Evolutionary conservation across 2,113 vertebrate genomes (phyloP).

Genomic region (Myrmecophaga tridactyla): DNA sequence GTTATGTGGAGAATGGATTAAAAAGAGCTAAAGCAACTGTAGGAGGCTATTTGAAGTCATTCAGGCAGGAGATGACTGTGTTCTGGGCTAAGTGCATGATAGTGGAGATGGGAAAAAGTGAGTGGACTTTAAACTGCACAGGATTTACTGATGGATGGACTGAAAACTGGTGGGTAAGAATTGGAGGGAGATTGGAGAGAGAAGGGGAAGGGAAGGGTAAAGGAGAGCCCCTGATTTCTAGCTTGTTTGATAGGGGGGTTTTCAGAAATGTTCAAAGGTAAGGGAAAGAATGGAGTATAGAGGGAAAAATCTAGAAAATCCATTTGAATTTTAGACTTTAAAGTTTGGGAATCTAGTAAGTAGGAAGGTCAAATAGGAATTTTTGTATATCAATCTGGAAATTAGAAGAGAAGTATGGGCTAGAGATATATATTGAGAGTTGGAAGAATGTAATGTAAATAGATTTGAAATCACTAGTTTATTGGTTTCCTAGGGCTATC

Average conservation of each 20-base stretch:
- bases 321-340: background rate
- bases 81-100: background rate
- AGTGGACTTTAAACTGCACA: background rate
- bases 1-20: background rate
- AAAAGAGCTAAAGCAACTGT: background rate
- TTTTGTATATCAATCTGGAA: background rate
- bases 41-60: background rate
- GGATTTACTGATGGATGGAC: background rate
- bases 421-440: background rate
- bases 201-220: background rate
- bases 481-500: no score
- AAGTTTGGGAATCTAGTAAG: background rate
- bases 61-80: background rate
- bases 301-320: background rate
- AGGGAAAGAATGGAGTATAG: background rate
- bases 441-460: background rate
- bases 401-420: background rate
- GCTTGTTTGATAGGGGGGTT: background rate
- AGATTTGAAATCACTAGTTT: background rate
- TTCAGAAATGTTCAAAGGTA: slow-evolving; percentile 9
- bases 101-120: background rate
- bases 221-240: background rate
- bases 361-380: background rate
- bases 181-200: background rate
- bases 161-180: background rate